These are phyloP conservation scores for Megaceryle torquata DNA, from an alignment of 2,113 vertebrate species.

Conservation along the genomic window DNA sequence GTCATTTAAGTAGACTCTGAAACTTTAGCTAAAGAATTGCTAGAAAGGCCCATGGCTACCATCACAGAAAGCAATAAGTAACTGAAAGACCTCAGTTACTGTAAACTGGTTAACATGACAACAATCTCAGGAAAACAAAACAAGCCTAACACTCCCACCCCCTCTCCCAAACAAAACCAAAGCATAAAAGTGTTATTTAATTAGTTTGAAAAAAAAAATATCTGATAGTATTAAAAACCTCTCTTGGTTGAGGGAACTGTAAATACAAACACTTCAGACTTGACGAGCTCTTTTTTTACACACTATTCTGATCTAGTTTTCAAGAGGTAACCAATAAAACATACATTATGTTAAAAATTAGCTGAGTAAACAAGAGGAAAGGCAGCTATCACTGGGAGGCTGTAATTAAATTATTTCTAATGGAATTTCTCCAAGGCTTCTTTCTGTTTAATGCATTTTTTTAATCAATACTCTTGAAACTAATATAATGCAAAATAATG, in stretches of 20 bases:
- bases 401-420: background rate
- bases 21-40: background rate
- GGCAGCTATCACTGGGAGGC: background rate
- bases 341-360: background rate
- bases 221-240: background rate
- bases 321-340: background rate
- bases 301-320: background rate
- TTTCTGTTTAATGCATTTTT: background rate
- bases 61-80: background rate
- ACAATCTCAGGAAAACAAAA: background rate
- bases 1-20: background rate
- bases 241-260: background rate
- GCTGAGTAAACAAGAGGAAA: background rate
- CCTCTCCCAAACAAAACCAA: no score
- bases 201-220: background rate
- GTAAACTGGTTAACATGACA: background rate
- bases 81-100: background rate
- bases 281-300: background rate
- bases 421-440: background rate
- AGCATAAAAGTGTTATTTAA: background rate
- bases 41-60: background rate
- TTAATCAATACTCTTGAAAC: background rate
- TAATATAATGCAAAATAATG: background rate
- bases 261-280: background rate
- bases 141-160: background rate